Evolutionary conservation across 2,113 vertebrate species (phyloP), one percentile per base, ranked within the genome.

Genomic region (Columba livia): DNA sequence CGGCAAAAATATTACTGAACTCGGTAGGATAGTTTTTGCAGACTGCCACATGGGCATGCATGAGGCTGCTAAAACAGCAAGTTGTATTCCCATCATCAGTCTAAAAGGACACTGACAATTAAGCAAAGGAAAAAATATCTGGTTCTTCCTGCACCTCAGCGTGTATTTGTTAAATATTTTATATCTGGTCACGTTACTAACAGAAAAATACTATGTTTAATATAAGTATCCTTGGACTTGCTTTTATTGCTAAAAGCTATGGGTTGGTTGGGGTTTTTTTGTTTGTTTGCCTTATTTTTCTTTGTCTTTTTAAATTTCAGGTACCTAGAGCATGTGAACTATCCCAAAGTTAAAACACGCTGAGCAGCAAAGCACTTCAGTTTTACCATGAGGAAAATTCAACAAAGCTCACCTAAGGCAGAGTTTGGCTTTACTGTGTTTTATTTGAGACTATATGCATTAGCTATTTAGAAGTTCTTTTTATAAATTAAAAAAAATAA

Each of bases 11-110:
- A 90, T 82, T 89, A 88, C 42, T 82, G 66, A 92, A 72, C 40
- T 92, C 54, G 16, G 40, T 81, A 85, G 88, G 88, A 91, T 5
- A 87, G 84, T 32, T 89, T 94, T 92, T 72, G 82, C 73, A 89
- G 62, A 54, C 17, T 92, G 92, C 28, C 78, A 90, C 1, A 29
- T 80, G 77, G 85, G 73, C 75, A 92, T 28, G n/a, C 65, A 34
- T 2, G 13, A 89, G 29, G 74, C 73, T 93, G 83, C 31, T 73
- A 74, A 57, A 80, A 70, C 1, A 34, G 11, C 38, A 79, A 73
- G 38, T 1, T 64, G 60, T 31, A 66, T n/a, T 94, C 62, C 64
- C 53, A 36, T 38, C 44, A 53, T 85, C 66, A 53, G 7, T 57
- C 61, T 79, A 72, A 96, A 96, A 53, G 28, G 31, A 75, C 61